Conservation (phyloP, 2,888 invertebrate species). For the Asteroscopus sphinx region DNA sequence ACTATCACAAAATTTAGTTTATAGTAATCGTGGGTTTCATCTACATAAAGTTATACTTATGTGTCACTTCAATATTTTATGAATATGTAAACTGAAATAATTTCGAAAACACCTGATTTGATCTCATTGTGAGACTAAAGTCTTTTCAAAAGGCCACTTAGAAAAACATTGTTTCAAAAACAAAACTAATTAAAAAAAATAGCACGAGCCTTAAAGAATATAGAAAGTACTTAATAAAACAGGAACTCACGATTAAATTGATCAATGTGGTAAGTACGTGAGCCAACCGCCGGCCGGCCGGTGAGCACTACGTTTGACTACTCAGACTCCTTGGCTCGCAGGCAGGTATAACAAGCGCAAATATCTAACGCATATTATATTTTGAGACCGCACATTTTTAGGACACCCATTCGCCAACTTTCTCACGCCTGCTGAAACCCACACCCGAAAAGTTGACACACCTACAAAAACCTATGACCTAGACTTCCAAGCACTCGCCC, state of each 20-base stretch:
- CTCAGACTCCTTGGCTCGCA: constrained; percentile 74
- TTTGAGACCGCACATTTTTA: constrained; percentile 79
- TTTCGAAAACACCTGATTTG: not conserved
- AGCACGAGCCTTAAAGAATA: constrained; percentile 1
- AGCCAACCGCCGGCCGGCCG: constrained; percentile 67
- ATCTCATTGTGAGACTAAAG: not conserved
- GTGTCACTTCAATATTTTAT: not conserved
- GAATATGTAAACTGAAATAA: not conserved
- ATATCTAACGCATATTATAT: constrained; percentile 82
- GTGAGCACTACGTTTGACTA: constrained; percentile 73
- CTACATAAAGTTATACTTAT: not conserved
- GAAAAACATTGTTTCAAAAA: not conserved
- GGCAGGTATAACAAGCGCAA: constrained; percentile 75
- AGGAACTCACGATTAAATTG: constrained; percentile 74
- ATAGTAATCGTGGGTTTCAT: not conserved
- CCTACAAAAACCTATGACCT: constrained; percentile 51
- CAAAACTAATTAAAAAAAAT: constrained; percentile 7
- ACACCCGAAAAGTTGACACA: constrained; percentile 41
- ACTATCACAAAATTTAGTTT: not conserved
- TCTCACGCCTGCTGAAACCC: constrained; percentile 57
- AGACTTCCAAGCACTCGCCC: constrained; percentile 42
- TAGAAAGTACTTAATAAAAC: constrained; percentile 34
- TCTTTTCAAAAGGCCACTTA: constrained; percentile 5
- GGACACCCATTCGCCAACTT: constrained; percentile 66
- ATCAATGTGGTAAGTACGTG: constrained; percentile 62